These are phyloP conservation scores for Drosophila falleni DNA, from an alignment of 2,888 invertebrate genomes.

Conservation along the genomic window DNA sequence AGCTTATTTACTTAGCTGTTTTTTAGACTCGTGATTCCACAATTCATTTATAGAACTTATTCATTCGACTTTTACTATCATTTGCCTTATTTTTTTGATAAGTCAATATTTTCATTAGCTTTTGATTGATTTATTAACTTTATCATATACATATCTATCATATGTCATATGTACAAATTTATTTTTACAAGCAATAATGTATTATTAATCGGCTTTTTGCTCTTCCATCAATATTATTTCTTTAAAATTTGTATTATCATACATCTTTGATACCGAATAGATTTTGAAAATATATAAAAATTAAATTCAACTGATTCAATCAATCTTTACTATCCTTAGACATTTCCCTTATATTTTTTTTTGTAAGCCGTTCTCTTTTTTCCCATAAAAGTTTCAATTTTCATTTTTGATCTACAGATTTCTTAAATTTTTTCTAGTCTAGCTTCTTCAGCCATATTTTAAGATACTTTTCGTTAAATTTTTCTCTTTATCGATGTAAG, in stretches of 20 bases:
- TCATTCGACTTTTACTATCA: background rate
- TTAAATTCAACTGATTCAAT: no score
- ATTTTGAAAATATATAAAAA: no score
- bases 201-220: background rate
- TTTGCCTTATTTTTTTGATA: background rate
- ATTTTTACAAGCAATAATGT: background rate
- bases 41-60: constrained; percentile 3
- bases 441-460: no score
- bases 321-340: no score
- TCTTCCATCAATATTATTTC: no score
- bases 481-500: background rate
- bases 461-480: background rate
- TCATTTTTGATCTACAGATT: no score
- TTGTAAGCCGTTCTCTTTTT: no score
- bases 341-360: no score
- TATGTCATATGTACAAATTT: background rate
- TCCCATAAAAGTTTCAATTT: no score
- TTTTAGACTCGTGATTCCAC: background rate
- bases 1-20: constrained; percentile 1
- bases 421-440: no score
- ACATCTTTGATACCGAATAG: no score
- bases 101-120: background rate
- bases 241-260: no score
- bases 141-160: background rate
- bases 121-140: background rate